These are phyloP conservation scores for Esox lucius DNA, from an alignment of 2,797 vertebrate genomes.

Conservation along the genomic window DNA sequence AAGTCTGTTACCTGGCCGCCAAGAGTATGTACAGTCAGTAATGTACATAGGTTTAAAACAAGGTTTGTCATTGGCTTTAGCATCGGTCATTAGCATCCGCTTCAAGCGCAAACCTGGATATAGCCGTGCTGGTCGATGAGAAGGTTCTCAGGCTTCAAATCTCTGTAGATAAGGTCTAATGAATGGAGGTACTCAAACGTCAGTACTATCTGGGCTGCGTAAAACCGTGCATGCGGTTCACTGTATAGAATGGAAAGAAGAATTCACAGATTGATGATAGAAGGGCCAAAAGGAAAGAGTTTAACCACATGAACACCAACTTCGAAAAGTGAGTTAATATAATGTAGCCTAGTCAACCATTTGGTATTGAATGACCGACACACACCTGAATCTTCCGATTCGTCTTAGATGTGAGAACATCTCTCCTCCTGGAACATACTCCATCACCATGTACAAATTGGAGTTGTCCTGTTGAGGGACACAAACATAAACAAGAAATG, in stretches of 20 bases:
- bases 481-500: neutral
- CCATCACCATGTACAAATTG: constrained; percentile 99
- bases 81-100: neutral
- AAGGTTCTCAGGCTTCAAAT: constrained; percentile 99
- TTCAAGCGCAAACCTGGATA: constrained; percentile 85
- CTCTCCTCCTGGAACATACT: constrained; percentile 98
- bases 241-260: constrained; percentile 64
- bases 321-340: neutral
- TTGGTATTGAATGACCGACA: neutral
- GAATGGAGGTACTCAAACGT: constrained; percentile 99
- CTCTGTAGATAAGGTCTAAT: constrained; percentile 99
- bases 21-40: neutral
- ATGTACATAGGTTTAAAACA: too few relatives aligned
- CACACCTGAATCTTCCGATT: constrained; percentile 98
- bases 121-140: constrained; percentile 99
- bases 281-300: too few relatives aligned
- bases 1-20: constrained; percentile 78
- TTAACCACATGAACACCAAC: too few relatives aligned
- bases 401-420: constrained; percentile 99
- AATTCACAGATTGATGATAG: neutral
- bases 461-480: constrained; percentile 88
- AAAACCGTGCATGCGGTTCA: constrained; percentile 98
- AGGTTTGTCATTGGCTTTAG: too few relatives aligned
- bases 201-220: constrained; percentile 98
- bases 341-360: neutral